A percentile compares a stretch with the other conserved stretches of the same genome.
phyloP scores from a whole-genome alignment of 2,797 vertebrate genomes.

The Tapirus indicus region DNA sequence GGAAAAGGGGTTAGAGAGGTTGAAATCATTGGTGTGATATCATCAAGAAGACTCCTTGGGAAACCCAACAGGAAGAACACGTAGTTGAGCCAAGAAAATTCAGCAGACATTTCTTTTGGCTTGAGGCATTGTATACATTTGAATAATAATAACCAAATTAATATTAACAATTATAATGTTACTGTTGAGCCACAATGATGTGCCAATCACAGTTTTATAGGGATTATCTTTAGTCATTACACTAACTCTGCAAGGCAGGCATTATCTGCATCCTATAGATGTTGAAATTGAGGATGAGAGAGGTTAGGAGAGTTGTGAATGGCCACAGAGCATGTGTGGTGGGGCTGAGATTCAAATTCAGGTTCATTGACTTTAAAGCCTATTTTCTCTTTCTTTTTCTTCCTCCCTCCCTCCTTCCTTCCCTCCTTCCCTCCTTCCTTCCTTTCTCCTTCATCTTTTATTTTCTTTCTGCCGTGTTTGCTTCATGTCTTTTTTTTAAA shows the following conservation, averaged over 20 bases:
- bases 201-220: background rate
- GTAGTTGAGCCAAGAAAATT: background rate
- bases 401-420: background rate
- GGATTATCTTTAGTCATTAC: background rate
- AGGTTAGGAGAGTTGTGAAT: background rate
- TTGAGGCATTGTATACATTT: background rate
- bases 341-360: background rate
- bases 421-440: background rate
- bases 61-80: slow-evolving; percentile 59
- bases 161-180: background rate
- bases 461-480: background rate
- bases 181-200: background rate
- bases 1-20: background rate
- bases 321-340: background rate
- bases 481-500: background rate
- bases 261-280: background rate
- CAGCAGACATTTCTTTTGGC: slow-evolving; percentile 22
- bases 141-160: slow-evolving; percentile 44
- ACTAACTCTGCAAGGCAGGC: background rate
- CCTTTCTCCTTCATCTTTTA: background rate
- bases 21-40: background rate
- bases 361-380: slow-evolving; percentile 8
- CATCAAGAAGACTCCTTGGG: background rate
- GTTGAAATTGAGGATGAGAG: background rate
- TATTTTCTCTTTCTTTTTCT: background rate